These are phyloP conservation scores for Neocrepidodera transversa DNA, from an alignment of 2,888 invertebrate species.

Conservation along the genomic window DNA sequence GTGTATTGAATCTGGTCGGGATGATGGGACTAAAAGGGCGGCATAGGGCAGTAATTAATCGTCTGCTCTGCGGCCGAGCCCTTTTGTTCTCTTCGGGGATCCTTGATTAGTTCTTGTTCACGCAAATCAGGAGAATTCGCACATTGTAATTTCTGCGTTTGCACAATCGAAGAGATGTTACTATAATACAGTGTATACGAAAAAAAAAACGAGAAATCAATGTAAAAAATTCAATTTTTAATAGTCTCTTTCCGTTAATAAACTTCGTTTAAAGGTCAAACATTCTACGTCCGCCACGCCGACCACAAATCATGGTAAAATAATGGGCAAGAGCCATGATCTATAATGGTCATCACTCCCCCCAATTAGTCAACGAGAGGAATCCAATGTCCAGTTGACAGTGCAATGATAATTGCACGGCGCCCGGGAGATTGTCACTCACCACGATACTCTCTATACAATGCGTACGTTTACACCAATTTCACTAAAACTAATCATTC, in stretches of 20 bases:
- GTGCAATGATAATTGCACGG: conserved; percentile 39
- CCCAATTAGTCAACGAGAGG: conserved; percentile 43
- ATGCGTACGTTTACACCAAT: conserved; percentile 2
- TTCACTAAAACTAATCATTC: too few relatives aligned
- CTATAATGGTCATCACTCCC: conserved; percentile 35
- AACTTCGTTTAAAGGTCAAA: conserved; percentile 26
- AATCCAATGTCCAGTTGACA: conserved; percentile 40
- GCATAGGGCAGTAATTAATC: conserved; percentile 29
- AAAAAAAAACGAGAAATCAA: too few relatives aligned
- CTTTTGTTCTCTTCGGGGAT: conserved; percentile 20
- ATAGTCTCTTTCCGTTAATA: neutral
- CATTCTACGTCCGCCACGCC: conserved; percentile 23
- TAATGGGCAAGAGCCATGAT: conserved; percentile 33
- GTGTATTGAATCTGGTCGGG: conserved; percentile 25
- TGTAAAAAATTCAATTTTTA: too few relatives aligned
- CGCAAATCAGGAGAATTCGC: too few relatives aligned
- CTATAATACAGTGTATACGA: too few relatives aligned
- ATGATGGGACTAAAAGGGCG: conserved; percentile 8
- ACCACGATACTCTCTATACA: conserved; percentile 18
- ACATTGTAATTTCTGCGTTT: too few relatives aligned
- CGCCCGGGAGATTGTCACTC: conserved; percentile 17
- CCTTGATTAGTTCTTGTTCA: conserved; percentile 34
- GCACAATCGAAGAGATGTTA: too few relatives aligned
- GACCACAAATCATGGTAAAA: conserved; percentile 39
- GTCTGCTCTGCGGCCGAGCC: conserved; percentile 23